Evolutionary conservation across 2,888 invertebrate species (phyloP).

Genomic region (Rhabditophanes sp.): DNA sequence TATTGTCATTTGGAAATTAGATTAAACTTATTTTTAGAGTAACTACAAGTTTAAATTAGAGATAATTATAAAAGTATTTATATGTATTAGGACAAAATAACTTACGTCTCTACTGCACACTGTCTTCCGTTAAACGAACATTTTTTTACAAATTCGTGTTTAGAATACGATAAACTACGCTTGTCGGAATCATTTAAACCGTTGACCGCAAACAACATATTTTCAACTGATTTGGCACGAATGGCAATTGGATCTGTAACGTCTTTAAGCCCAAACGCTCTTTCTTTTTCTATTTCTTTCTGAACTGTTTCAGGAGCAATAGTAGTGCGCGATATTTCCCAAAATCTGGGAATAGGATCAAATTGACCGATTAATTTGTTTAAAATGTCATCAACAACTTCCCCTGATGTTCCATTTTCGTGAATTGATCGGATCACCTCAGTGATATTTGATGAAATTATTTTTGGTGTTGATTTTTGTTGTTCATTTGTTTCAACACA

Average conservation of each 20-base stretch:
- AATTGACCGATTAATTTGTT: constrained; percentile 7
- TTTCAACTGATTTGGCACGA: constrained; percentile 36
- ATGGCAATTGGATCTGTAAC: constrained; percentile 41
- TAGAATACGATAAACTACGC: no score
- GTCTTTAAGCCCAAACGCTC: constrained; percentile 12
- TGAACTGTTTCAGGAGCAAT: not conserved
- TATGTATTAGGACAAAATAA: not conserved
- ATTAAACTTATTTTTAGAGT: no score
- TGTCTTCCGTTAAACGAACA: constrained; percentile 42
- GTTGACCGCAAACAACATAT: constrained; percentile 40
- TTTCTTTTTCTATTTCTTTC: constrained; percentile 1
- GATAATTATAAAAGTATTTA: no score
- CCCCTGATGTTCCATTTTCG: constrained; percentile 4
- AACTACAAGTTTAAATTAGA: no score
- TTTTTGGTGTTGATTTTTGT: not conserved
- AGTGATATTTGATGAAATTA: constrained; percentile 1
- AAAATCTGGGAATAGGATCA: constrained; percentile 29
- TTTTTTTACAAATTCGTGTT: constrained; percentile 24
- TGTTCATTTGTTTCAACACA: not conserved
- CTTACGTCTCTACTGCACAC: constrained; percentile 36
- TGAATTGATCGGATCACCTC: constrained; percentile 3
- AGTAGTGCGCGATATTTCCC: constrained; percentile 26
- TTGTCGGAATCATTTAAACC: constrained; percentile 19
- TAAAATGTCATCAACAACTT: constrained; percentile 5
- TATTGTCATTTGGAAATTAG: no score